Evolutionary conservation across 2,113 vertebrate species (phyloP), one percentile per base, ranked within the genome.

Genomic region (Boulengeromyrus knoepffleri): DNA sequence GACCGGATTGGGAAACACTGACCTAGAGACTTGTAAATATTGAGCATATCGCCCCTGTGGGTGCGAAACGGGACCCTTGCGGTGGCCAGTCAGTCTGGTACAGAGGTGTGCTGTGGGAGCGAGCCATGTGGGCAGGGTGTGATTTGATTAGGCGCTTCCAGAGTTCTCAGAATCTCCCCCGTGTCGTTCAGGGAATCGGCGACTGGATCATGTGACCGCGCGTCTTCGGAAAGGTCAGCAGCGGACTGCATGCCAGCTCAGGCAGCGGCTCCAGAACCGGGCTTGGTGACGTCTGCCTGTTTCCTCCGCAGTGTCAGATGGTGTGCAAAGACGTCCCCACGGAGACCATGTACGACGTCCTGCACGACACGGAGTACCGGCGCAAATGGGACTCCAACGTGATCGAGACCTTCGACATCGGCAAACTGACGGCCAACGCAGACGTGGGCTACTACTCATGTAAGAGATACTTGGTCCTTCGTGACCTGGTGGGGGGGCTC

Each of bases 331-430:
- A 98, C 0, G 95, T 99, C 87, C 92, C 98, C 0, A 97, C 97
- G 0, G 98, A 98, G 90, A 97, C 95, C 0, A 97, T 99, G 92
- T 99, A 99, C 0, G 98, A 99, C 0, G 98, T 99, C 3, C 97
- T 99, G 0, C 98, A 99, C 0, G 98, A 99, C 93, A 97, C 96
- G 0, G 98, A 98, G 80, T 99, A 99, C 94, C 95, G 98, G 31
- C 96, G 91, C 83, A 98, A 98, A 88, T 99, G 98, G 98, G 98
- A 99, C 94, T 95, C 95, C 6, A 99, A 99, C 1, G 98, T 99
- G 93, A 98, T 98, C 0, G 98, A 99, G 95, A 99, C 98, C 62
- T 99, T 99, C 0, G 98, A 99, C 93, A 99, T 99, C 0, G 98
- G 97, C 27, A 97, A 96, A 86, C 95, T 99, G 87, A 99, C 98